Evolutionary conservation across 2,797 vertebrate species (phyloP).

Genomic region (Crocidura indochinensis): DNA sequence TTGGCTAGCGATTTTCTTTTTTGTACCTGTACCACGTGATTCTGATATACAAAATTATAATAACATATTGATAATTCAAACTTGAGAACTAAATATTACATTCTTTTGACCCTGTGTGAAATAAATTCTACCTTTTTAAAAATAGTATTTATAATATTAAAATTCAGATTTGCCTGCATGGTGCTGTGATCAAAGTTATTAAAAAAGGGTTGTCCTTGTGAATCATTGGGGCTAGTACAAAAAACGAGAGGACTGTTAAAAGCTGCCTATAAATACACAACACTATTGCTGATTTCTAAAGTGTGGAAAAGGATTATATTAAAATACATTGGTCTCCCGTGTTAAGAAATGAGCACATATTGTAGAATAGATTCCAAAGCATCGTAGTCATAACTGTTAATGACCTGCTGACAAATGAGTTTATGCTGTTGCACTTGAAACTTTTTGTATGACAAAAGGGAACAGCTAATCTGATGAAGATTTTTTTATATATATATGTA

Average conservation of each 20-base stretch:
- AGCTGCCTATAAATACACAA: slow-evolving; percentile 84
- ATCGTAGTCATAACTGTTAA: slow-evolving; percentile 77
- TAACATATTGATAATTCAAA: slow-evolving; percentile 87
- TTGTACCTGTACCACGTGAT: slow-evolving; percentile 89
- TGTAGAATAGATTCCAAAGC: slow-evolving; percentile 82
- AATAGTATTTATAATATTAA: slow-evolving; percentile 84
- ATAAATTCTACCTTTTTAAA: slow-evolving; percentile 83
- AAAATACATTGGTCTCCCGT: slow-evolving; percentile 72
- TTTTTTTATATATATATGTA: slow-evolving; percentile 61
- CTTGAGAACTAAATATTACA: slow-evolving; percentile 86
- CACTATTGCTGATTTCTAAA: slow-evolving; percentile 78
- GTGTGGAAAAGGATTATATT: slow-evolving; percentile 69
- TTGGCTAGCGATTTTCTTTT: slow-evolving; percentile 86
- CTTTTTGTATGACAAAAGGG: slow-evolving; percentile 79
- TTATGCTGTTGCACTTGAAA: slow-evolving; percentile 80
- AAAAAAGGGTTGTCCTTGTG: slow-evolving; percentile 79
- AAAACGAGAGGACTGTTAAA: slow-evolving; percentile 83
- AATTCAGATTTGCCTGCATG: slow-evolving; percentile 77
- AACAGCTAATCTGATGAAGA: slow-evolving; percentile 77
- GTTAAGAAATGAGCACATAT: slow-evolving; percentile 83
- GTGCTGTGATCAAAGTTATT: slow-evolving; percentile 86
- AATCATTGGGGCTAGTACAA: slow-evolving; percentile 85
- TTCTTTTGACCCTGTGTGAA: slow-evolving; percentile 83
- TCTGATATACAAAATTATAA: slow-evolving; percentile 85
- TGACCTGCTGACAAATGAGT: slow-evolving; percentile 79